Evolutionary conservation across 1,140 invertebrate genomes (phyloP), one percentile per base, ranked within the genome.

Genomic region (Drosophila miranda): DNA sequence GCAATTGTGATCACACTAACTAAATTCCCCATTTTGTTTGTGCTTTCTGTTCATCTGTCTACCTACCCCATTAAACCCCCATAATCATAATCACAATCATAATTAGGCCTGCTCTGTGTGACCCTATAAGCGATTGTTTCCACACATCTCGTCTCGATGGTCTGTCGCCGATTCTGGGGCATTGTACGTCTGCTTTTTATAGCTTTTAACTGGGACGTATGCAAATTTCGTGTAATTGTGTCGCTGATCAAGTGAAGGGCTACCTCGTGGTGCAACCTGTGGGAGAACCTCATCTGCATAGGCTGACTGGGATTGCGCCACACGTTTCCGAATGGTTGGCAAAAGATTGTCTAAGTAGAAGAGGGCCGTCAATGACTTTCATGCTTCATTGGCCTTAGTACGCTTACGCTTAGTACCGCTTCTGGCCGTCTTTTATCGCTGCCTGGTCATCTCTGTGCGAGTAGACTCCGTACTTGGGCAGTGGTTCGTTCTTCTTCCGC

Each of bases 221-320:
- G 81, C 77, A 81, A 81, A 86, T 86, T 44, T 43, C 57, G 60
- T 69, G 68, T 81, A 86, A 86, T 86, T 77, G 77, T 73, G 82
- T 81, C 77, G 46, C 52, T 11, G n/a, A 14, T 8, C 54, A 74
- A 84, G 81, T 86, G 81, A 84, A 84, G 81, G 81, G 81, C 66
- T 68, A 44, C 49, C 69, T 30, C 30, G 61, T 49, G 38, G 57
- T 58, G 57, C 53, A 51, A 58, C 61, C 56, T 75, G 70, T 74
- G 70, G 70, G 70, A 62, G 70, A 74, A 74, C 67, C 42, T 41
- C 38, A 42, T 48, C 53, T 51, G 42, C 34, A 13, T n/a, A 8
- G 41, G 28, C 57, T 70, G 21, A 30, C 60, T 30, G 8, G 2
- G 38, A 51, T 63, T 77, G 42, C 54, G 51, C 71, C 52, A 74